Conservation (phyloP, 2,888 invertebrate genomes). For the Scaptomyza flava region DNA sequence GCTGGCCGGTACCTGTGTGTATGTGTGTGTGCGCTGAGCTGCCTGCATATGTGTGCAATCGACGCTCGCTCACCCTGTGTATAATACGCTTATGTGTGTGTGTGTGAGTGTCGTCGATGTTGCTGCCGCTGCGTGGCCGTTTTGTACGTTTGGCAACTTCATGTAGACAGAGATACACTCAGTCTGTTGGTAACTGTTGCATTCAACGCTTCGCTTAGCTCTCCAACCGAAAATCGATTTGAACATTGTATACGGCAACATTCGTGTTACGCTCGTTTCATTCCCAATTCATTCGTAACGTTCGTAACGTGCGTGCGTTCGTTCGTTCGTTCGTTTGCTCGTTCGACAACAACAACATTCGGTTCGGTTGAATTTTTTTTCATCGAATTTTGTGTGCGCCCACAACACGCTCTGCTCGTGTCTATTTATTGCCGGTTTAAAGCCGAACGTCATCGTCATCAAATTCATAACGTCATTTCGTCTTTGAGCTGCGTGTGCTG, state of each 20-base stretch:
- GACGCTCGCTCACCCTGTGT: not conserved
- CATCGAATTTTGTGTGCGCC: constrained; percentile 24
- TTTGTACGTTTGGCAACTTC: constrained; percentile 83
- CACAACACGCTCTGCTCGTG: constrained; percentile 19
- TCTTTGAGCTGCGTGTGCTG: constrained; percentile 33
- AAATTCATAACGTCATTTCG: constrained; percentile 69
- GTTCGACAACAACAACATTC: constrained; percentile 13
- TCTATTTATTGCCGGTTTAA: constrained; percentile 42
- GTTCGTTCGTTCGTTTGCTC: constrained; percentile 21
- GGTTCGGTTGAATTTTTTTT: constrained; percentile 17
- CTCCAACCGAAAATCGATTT: constrained; percentile 44
- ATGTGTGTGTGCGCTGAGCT: constrained; percentile 32
- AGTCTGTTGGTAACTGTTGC: constrained; percentile 85
- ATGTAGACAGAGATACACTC: constrained; percentile 78
- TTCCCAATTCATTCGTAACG: constrained; percentile 12
- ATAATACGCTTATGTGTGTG: constrained; percentile 5
- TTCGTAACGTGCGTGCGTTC: constrained; percentile 20
- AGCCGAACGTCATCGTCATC: constrained; percentile 64
- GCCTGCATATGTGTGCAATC: constrained; percentile 23
- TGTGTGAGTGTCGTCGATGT: constrained; percentile 29
- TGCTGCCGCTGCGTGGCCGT: constrained; percentile 74
- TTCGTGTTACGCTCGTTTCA: constrained; percentile 9
- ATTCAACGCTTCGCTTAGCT: constrained; percentile 82
- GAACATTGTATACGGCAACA: not conserved
- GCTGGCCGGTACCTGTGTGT: constrained; percentile 5